Evolutionary conservation across 2,113 vertebrate genomes (phyloP).

Genomic region (Cricetomys ansorgei): DNA sequence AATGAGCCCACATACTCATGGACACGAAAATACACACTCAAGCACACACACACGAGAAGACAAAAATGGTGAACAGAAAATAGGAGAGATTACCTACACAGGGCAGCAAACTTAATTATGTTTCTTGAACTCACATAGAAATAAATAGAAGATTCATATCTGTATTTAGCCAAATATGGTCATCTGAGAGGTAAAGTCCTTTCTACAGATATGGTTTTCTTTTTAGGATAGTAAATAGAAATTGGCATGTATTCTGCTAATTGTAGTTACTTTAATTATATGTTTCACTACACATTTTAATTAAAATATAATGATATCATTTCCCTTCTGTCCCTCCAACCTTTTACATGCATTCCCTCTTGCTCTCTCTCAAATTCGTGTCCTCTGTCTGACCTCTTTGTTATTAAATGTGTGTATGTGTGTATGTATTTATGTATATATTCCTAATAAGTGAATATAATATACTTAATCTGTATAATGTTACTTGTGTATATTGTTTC

Average conservation of each 20-base stretch:
- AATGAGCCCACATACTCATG: too few species aligned
- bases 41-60: not conserved
- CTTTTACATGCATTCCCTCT: not conserved
- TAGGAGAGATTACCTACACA: constrained; percentile 69
- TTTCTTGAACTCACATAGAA: constrained; percentile 65
- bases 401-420: not conserved
- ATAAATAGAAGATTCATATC: constrained; percentile 74
- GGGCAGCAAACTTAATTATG: constrained; percentile 70
- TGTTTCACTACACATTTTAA: not conserved
- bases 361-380: not conserved
- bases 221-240: constrained; percentile 64
- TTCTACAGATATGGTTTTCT: constrained; percentile 63
- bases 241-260: not conserved
- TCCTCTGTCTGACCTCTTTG: not conserved
- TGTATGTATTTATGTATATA: not conserved
- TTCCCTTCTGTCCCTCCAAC: not conserved
- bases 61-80: constrained; percentile 69
- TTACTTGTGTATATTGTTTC: not conserved
- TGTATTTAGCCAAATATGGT: constrained; percentile 73
- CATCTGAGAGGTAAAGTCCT: constrained; percentile 68
- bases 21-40: not conserved
- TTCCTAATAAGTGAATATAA: not conserved
- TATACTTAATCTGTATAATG: not conserved
- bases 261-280: not conserved
- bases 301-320: not conserved